Evolutionary conservation across 2,113 vertebrate species (phyloP), one percentile per base, ranked within the genome.

Genomic region (Apistogramma diplotaenia): DNA sequence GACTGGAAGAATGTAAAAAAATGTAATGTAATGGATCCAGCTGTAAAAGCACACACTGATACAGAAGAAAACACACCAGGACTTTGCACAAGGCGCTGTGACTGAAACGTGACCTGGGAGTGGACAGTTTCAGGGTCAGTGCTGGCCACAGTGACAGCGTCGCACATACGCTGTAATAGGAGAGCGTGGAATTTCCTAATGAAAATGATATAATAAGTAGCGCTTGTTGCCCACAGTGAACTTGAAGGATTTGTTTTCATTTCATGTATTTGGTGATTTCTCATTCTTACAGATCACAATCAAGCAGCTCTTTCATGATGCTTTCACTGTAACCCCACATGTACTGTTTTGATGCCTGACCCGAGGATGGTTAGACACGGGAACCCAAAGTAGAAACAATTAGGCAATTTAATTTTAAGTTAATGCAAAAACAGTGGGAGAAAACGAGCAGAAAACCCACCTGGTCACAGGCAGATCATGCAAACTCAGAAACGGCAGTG

Each of bases 1-100:
- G 89, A 85, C 86, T 87, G 84, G 91, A 93, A 90, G 94, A 95
- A 95, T 95, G 94, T 70, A 94, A 35, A 94, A 72, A 84, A 85
- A 85, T 72, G 86, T 93, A 85, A 86, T 90, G 91, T 91, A 92
- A 94, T 93, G 89, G 87, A 89, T 73, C 73, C 90, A 93, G 89
- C 94, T 92, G 92, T 93, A 92, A 94, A 94, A 94, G 90, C 91
- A 93, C 84, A 89, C 82, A 84, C 71, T 86, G 85, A 84, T 82
- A 89, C 76, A 89, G 74, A 78, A 25, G 74, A 57, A 77, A 89
- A 79, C 84, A 61, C 46, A 83, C 8, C 84, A 91, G 74, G 79
- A 89, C 86, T 23, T 86, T 89, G 78, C 65, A 78, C 53, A 61
- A 90, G 75, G 59, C 31, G 23, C 23, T 0, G 74, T 53, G 67